phyloP scores from a whole-genome alignment of 2,113 vertebrate species.

The Cryptomyrus ogoouensis region DNA sequence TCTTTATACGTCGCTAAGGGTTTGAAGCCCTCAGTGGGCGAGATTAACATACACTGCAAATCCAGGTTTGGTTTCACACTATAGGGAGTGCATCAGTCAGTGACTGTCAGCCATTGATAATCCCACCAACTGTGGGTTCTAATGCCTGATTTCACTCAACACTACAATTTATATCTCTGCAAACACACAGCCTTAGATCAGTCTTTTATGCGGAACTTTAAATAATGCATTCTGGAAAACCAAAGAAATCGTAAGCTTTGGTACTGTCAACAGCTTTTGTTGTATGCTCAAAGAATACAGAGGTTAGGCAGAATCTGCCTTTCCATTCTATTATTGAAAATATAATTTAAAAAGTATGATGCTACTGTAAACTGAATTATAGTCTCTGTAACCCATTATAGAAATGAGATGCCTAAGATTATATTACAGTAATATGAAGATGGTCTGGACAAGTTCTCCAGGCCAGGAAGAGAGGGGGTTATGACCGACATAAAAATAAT shows the following conservation, averaged over 20 bases:
- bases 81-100: neutral
- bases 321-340: neutral
- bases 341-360: neutral
- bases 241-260: neutral
- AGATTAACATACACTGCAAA: neutral
- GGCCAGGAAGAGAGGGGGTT: neutral
- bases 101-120: neutral
- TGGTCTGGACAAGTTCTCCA: neutral
- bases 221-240: neutral
- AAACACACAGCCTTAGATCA: neutral
- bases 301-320: neutral
- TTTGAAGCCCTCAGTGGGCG: neutral
- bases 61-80: neutral
- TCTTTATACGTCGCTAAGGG: neutral
- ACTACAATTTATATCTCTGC: neutral
- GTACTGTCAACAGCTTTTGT: neutral
- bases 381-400: neutral
- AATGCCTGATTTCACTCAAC: neutral
- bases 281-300: neutral
- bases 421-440: neutral
- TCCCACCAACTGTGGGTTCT: neutral
- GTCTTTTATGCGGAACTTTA: neutral
- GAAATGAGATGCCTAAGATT: neutral
- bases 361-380: slow-evolving; percentile 2
- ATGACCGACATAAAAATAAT: neutral